Conservation (phyloP, 2,888 invertebrate genomes). For the Coelinius sp. region DNA sequence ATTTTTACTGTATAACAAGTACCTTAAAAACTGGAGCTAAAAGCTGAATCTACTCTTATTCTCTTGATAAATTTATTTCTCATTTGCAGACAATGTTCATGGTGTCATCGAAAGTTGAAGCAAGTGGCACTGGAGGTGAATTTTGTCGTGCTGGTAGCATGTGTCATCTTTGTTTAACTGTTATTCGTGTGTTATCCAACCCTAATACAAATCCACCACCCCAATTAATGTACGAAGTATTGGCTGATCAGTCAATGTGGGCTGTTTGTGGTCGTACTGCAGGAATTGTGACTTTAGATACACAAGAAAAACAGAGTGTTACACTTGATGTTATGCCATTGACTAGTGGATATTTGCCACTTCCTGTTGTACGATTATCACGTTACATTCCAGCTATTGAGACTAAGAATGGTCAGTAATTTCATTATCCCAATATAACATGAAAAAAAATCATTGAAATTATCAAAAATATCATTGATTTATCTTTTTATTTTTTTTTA, state of each 20-base stretch:
- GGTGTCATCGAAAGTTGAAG: conserved; percentile 84
- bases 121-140: conserved; percentile 79
- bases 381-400: conserved; percentile 84
- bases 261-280: conserved; percentile 92
- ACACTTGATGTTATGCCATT: conserved; percentile 93
- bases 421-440: background rate
- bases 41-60: conserved; percentile 12
- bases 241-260: conserved; percentile 94
- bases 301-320: conserved; percentile 80
- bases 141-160: conserved; percentile 91
- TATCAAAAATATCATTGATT: too few relatives aligned
- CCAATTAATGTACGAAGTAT: conserved; percentile 90
- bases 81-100: conserved; percentile 82
- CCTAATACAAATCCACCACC: conserved; percentile 58
- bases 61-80: conserved; percentile 17
- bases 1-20: background rate
- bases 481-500: background rate
- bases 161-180: conserved; percentile 84
- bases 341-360: conserved; percentile 89
- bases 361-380: conserved; percentile 89
- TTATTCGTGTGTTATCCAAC: conserved; percentile 73
- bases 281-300: conserved; percentile 79
- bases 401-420: conserved; percentile 63
- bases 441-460: too few relatives aligned
- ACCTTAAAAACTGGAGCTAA: too few relatives aligned